Evolutionary conservation across 2,888 invertebrate species (phyloP), one percentile per base, ranked within the genome.

Genomic region (Meghimatium bilineatum): DNA sequence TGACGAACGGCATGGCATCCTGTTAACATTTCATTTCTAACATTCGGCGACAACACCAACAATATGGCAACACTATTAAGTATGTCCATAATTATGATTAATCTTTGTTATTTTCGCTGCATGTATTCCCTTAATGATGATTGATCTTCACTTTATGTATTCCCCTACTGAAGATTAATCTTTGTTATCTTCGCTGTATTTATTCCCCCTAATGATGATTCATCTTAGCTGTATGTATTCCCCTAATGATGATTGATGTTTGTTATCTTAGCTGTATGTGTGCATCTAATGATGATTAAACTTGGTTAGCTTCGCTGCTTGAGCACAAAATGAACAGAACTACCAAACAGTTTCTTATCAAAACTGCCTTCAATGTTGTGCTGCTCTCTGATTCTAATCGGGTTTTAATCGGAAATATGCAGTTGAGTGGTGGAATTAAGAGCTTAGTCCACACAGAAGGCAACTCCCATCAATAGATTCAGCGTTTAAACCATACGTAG

Each of bases 401-500:
- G 20, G 17, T 72, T 0, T 74, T 38, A 38, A 72, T 44, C 23
- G 74, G 81, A 29, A 74, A n/a, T 17, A 81, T 20, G 1, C 29
- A 14, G 32, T 66, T 66, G 17, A 20, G 14, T 1, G 20, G 8
- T 1, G 66, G 29, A 32, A 32, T 3, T 8, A 32, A 2, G 32
- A 63, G 29, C 29, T 6, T 32, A 66, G 20, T 2, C 92, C 93
- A 78, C 91, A 92, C n/a, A 93, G 85, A 23, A 92, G 80, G 83
- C 93, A 93, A 83, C 87, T 89, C 49, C 92, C 92, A 10, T 92
- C 92, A 6, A 91, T 91, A 2, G 90, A 88, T 81, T 93, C 92
- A 10, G 92, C 92, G 86, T 91, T 92, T 87, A 92, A 92, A 12
- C 93, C 93, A 76, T 91, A 91, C 66, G 90, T 90, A 88, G n/a